phyloP scores from a whole-genome alignment of 2,888 invertebrate genomes.

The Chydorus sphaericus region DNA sequence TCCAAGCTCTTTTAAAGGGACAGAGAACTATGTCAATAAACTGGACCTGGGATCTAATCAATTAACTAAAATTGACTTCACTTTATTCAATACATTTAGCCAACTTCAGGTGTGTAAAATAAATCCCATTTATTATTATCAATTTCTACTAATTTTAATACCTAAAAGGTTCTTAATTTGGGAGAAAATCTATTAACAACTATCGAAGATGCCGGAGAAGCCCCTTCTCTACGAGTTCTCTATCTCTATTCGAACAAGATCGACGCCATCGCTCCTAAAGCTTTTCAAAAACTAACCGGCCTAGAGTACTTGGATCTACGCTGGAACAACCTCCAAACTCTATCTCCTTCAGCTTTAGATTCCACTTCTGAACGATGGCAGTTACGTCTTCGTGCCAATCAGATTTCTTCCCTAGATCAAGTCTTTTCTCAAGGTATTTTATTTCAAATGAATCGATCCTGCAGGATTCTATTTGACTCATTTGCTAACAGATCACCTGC shows the following conservation, averaged over 20 bases:
- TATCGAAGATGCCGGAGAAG: conserved; percentile 9
- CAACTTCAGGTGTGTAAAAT: conserved; percentile 4
- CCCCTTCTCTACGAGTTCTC: conserved; percentile 9
- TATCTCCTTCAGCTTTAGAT: conserved; percentile 3
- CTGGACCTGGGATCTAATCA: conserved; percentile 13
- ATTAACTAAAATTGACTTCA: conserved; percentile 2
- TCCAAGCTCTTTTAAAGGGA: conserved; percentile 5
- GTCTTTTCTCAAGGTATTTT: conserved; percentile 10
- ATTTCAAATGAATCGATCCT: background rate
- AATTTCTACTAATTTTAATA: background rate
- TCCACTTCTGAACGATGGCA: conserved; percentile 12
- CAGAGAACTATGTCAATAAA: background rate
- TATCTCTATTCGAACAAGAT: conserved; percentile 15
- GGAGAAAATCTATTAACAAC: conserved; percentile 14
- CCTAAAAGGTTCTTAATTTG: conserved; percentile 11
- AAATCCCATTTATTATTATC: background rate
- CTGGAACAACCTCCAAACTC: conserved; percentile 12
- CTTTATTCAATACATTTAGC: conserved; percentile 10
- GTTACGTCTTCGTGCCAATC: conserved; percentile 11
- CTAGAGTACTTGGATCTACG: conserved; percentile 15
- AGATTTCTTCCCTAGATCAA: conserved; percentile 11
- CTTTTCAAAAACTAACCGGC: background rate
- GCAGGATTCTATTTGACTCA: background rate
- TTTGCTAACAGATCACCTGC: conserved; percentile 6
- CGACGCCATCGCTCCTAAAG: conserved; percentile 13